Evolutionary conservation across 1,140 invertebrate species (phyloP), one percentile per base, ranked within the genome.

Genomic region (Sarcophaga bullata): DNA sequence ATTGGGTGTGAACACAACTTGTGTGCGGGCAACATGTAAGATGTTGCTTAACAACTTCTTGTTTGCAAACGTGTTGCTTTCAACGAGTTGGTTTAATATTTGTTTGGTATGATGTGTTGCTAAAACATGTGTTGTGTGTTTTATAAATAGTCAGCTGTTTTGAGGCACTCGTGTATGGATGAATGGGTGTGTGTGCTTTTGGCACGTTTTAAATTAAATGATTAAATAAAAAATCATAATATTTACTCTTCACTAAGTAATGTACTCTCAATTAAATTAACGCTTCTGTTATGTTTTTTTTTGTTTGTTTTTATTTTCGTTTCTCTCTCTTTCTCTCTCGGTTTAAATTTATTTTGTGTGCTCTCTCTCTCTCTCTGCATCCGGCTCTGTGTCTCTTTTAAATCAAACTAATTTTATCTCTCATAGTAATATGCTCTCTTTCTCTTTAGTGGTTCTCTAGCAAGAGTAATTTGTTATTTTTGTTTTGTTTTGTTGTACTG

Each of bases 161-260:
- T 37, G 4, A 37, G 25, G 25, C 4, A 37, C 62, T 68, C 19
- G 62, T 68, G n/a, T 68, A 9, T 25, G 62, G 3, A 1, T 58
- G 54, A 6, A 2, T 58, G 54, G 0, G 13, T 58, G 13, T n/a
- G 15, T n/a, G 15, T 58, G 62, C 62, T 68, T 68, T 17, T 68
- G 62, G 62, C 62, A 68, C 62, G 62, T 68, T 68, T 68, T 68
- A 68, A 68, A 68, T 68, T 68, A 25, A 68, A 68, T 68, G 19
- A 68, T 68, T 68, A 68, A 68, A 68, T 68, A 68, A 68, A 68
- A 68, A 68, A 68, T 68, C 62, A 68, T 68, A 68, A 68, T 68
- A 68, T 68, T 68, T 68, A 68, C 62, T 68, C 62, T 68, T 68
- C 62, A 68, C 17, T 68, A 68, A 68, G 62, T 68, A 68, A 68